A percentile compares a stretch with the other conserved stretches of the same genome.
Evolutionary conservation across 2,888 invertebrate genomes (phyloP).

Genomic region (Timema podura): DNA sequence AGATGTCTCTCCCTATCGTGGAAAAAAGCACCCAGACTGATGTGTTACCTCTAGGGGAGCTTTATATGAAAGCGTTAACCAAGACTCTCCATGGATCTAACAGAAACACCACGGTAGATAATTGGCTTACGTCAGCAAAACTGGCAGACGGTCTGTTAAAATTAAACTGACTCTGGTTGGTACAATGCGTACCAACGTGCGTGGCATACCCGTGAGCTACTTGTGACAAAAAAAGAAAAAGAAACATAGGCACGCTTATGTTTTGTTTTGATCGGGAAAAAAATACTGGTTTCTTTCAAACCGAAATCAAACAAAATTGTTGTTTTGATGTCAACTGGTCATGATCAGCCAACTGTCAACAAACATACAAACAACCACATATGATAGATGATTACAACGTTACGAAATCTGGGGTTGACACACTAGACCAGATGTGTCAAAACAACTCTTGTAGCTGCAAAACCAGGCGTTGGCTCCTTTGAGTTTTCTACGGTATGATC

Average conservation of each 20-base stretch:
- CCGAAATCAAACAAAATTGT: not conserved
- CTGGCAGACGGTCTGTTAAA: not conserved
- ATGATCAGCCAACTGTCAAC: not conserved
- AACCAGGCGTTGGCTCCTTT: too few species aligned
- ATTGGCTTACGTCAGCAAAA: not conserved
- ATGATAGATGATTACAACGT: not conserved
- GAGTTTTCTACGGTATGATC: constrained; percentile 6
- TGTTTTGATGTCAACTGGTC: not conserved
- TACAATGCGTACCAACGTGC: not conserved
- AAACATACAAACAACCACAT: too few species aligned
- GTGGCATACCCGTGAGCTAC: not conserved
- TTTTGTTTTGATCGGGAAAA: not conserved
- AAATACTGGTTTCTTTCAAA: not conserved
- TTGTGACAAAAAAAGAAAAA: not conserved
- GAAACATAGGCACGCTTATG: not conserved
- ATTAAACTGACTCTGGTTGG: not conserved
- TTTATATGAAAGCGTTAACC: not conserved
- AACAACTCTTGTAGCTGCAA: not conserved
- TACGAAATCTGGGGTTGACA: not conserved
- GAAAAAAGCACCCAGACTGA: not conserved
- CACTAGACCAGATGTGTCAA: not conserved
- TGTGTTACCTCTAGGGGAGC: not conserved
- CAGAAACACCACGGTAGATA: not conserved
- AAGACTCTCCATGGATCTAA: not conserved
- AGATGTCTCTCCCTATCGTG: not conserved